phyloP scores from a whole-genome alignment of 2,113 vertebrate genomes.

The Corapipo altera region DNA sequence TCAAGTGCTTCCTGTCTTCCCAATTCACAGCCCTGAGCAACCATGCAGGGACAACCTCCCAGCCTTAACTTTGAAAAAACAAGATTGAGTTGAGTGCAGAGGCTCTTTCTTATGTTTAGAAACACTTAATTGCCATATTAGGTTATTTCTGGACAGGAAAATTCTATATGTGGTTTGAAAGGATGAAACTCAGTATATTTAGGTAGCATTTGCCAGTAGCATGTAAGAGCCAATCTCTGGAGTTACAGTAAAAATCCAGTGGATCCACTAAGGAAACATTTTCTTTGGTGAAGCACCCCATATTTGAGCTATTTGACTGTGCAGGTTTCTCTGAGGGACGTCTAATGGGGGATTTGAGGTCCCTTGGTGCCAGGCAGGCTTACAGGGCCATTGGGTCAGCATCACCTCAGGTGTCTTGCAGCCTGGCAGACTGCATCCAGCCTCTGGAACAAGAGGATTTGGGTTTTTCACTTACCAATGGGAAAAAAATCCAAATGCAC shows the following conservation, averaged over 20 bases:
- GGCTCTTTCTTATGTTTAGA: not conserved
- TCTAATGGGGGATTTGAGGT: not conserved
- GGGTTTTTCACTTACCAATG: not conserved
- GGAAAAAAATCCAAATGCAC: not conserved
- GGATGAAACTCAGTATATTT: not conserved
- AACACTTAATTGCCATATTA: not conserved
- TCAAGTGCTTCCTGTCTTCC: not conserved
- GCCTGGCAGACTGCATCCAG: not conserved
- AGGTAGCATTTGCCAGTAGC: not conserved
- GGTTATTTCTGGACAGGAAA: slow-evolving; percentile 1
- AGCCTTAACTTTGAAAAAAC: not conserved
- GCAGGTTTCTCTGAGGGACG: not conserved
- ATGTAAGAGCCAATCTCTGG: not conserved
- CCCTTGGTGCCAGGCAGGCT: not conserved
- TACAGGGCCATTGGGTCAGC: not conserved
- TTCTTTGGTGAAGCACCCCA: not conserved
- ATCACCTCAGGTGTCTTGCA: not conserved
- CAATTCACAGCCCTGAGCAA: not conserved
- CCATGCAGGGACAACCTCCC: not conserved
- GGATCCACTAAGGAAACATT: not conserved
- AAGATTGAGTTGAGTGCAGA: not conserved
- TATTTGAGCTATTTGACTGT: not conserved
- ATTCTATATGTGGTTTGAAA: not conserved
- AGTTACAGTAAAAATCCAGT: slow-evolving; percentile 17
- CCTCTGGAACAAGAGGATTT: not conserved